A percentile compares a stretch with the other conserved stretches of the same genome.
phyloP scores from a whole-genome alignment of 2,888 invertebrate species.

The Cremastinae sp. region DNA sequence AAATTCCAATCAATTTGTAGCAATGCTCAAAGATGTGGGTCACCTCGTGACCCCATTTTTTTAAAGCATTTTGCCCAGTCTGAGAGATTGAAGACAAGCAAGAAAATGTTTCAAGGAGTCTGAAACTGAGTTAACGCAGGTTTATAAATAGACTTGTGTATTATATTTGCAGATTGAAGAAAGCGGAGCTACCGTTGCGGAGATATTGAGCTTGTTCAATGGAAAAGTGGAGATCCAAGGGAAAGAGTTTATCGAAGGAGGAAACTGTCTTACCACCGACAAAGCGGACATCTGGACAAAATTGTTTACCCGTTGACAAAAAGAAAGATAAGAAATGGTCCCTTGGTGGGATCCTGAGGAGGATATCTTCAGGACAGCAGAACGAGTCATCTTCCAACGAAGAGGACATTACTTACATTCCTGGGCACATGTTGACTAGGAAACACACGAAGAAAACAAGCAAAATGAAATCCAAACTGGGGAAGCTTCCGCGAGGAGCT shows the following conservation, averaged over 20 bases:
- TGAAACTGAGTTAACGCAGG: not conserved
- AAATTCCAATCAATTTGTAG: not conserved
- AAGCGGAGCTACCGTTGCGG: not conserved
- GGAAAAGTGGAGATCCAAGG: constrained; percentile 71
- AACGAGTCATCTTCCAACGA: constrained; percentile 83
- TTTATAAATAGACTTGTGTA: constrained; percentile 42
- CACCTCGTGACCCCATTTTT: constrained; percentile 45
- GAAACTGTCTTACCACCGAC: constrained; percentile 70
- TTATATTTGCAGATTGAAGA: constrained; percentile 40
- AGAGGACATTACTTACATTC: constrained; percentile 77
- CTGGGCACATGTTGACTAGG: constrained; percentile 64
- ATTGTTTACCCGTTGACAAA: constrained; percentile 75
- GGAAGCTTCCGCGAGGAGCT: not conserved
- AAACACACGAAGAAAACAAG: constrained; percentile 40
- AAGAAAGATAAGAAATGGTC: constrained; percentile 90
- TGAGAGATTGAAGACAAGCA: not conserved
- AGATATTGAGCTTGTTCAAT: constrained; percentile 50
- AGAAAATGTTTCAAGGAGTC: constrained; percentile 15
- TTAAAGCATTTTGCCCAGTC: not conserved
- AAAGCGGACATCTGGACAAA: constrained; percentile 59
- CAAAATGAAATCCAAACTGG: constrained; percentile 49
- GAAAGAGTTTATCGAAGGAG: constrained; percentile 65
- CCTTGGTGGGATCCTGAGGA: constrained; percentile 88
- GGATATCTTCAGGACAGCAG: constrained; percentile 87
- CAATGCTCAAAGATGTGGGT: constrained; percentile 43